Conservation (phyloP, 1,140 invertebrate genomes). For the Platorchestia sp. region DNA sequence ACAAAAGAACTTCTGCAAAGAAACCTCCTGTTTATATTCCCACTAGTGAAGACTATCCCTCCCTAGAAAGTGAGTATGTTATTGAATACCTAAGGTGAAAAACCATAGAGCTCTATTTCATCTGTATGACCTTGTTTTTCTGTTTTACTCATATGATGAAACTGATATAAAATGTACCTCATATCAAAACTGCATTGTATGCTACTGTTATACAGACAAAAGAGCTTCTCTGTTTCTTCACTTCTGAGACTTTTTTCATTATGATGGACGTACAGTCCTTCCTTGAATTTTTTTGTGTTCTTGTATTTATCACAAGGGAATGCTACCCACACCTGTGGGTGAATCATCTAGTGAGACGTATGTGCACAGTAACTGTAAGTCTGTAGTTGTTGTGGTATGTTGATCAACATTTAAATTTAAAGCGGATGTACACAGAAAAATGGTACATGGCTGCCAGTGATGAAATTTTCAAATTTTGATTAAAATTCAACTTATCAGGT, state of each 20-base stretch:
- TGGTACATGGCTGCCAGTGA: too few species aligned
- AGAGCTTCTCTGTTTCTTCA: not conserved
- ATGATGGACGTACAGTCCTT: not conserved
- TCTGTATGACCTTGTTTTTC: not conserved
- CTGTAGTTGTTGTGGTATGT: not conserved
- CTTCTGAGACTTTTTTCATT: not conserved
- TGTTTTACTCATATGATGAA: not conserved
- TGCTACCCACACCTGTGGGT: not conserved
- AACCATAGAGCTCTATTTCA: not conserved
- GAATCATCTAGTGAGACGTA: not conserved
- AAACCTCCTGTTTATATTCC: constrained; percentile 56
- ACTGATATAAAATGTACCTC: too few species aligned
- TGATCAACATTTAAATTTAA: not conserved
- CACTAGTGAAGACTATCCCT: constrained; percentile 69
- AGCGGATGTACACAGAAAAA: too few species aligned
- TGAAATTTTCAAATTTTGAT: too few species aligned
- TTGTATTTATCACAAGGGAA: not conserved
- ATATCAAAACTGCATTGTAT: too few species aligned
- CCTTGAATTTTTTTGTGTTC: not conserved
- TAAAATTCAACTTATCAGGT: too few species aligned
- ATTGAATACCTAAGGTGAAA: not conserved
- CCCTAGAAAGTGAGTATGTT: constrained; percentile 39
- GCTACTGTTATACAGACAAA: not conserved
- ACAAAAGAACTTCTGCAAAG: constrained; percentile 49
- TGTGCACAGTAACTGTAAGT: not conserved